A percentile compares a stretch with the other conserved stretches of the same genome.
These are phyloP conservation scores for Cheirogaleus major DNA, from an alignment of 2,797 vertebrate species.

Conservation along the genomic window DNA sequence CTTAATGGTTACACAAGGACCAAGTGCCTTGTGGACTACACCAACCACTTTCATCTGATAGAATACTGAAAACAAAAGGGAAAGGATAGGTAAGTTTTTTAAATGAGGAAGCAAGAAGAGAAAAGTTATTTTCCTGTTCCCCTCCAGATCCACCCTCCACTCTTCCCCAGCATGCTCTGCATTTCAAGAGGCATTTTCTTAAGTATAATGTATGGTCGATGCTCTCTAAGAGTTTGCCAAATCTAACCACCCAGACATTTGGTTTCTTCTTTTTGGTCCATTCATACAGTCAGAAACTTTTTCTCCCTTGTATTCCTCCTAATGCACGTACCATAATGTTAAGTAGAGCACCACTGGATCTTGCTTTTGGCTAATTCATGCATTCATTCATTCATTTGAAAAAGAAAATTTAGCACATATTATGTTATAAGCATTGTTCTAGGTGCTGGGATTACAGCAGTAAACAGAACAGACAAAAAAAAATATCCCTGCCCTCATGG, in stretches of 20 bases:
- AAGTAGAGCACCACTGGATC: background rate
- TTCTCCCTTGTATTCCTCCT: constrained; percentile 25
- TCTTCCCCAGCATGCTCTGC: background rate
- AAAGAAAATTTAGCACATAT: constrained; percentile 8
- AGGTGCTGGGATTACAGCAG: background rate
- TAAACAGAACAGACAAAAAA: constrained; percentile 5
- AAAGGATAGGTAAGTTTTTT: constrained; percentile 18
- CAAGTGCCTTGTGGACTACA: background rate
- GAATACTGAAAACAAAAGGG: background rate
- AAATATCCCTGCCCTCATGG: background rate
- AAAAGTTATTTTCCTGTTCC: constrained; percentile 41
- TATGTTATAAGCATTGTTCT: background rate
- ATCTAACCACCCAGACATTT: constrained; percentile 30
- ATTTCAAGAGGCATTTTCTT: background rate
- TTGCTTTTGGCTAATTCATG: constrained; percentile 4
- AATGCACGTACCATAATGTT: background rate
- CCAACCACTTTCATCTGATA: constrained; percentile 1
- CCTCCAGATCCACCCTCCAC: background rate
- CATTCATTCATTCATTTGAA: background rate
- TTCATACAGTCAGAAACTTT: background rate
- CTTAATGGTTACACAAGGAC: constrained; percentile 35
- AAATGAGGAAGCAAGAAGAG: background rate
- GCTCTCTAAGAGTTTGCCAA: constrained; percentile 24
- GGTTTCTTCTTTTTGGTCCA: background rate
- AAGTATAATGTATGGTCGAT: background rate